These are phyloP conservation scores for Matsumyia berberina DNA, from an alignment of 2,888 invertebrate genomes.

Conservation along the genomic window DNA sequence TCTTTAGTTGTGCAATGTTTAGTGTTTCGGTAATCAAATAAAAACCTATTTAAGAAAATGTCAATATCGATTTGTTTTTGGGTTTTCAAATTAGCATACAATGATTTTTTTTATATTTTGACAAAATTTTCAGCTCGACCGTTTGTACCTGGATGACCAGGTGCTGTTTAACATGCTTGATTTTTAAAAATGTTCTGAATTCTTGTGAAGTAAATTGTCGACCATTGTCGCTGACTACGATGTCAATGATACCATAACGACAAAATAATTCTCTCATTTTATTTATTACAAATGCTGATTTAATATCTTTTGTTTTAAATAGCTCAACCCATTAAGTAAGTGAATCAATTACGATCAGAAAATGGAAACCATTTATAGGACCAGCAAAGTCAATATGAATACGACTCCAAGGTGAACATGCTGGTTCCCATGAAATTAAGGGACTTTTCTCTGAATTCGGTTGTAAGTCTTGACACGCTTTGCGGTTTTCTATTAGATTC, in stretches of 20 bases:
- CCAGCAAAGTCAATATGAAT: constrained; percentile 72
- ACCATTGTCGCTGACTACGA: constrained; percentile 66
- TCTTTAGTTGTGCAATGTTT: constrained; percentile 65
- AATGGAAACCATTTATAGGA: constrained; percentile 58
- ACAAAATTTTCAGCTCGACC: constrained; percentile 78
- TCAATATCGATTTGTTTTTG: constrained; percentile 41
- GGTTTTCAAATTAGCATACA: constrained; percentile 46
- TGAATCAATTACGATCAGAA: constrained; percentile 68
- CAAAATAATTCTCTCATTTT: constrained; percentile 67
- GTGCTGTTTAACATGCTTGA: constrained; percentile 51
- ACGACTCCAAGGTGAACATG: constrained; percentile 55
- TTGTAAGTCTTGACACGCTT: constrained; percentile 61
- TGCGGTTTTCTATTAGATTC: constrained; percentile 53
- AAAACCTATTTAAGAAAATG: constrained; percentile 53
- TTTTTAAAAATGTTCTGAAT: constrained; percentile 18
- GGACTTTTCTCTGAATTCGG: constrained; percentile 65
- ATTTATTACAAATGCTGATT: constrained; percentile 51
- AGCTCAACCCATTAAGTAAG: constrained; percentile 74
- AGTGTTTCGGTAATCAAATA: constrained; percentile 59
- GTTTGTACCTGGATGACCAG: constrained; percentile 76
- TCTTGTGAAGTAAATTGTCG: constrained; percentile 62
- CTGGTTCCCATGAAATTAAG: constrained; percentile 66
- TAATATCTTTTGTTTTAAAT: constrained; percentile 71
- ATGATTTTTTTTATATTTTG: constrained; percentile 77
- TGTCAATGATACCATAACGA: constrained; percentile 55